Evolutionary conservation across 1,140 invertebrate genomes (phyloP), one percentile per base, ranked within the genome.

Genomic region (Mya arenaria): DNA sequence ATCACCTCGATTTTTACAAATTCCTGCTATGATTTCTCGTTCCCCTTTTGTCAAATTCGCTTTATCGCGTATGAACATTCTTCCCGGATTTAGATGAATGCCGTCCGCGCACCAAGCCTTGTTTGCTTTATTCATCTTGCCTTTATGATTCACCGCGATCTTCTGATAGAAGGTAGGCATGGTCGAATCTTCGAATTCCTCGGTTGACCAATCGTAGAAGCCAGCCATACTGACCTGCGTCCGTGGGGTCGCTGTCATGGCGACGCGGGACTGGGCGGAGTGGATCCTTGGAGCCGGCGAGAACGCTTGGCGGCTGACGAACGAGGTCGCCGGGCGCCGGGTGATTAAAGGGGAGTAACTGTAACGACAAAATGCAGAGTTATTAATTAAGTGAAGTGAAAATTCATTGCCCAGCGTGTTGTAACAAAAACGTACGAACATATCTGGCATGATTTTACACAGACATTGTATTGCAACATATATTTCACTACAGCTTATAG

Each of bases 171-270:
- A 78, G 37, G 82, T 83, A 4, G 89, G 83, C 41, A 89, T 84
- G 8, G 89, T 86, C 28, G 86, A 68, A 71, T 84, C 82, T 0
- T 87, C 85, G 30, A 83, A 85, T 23, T 55, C 74, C 56, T 88
- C 89, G 15, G 86, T 84, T 17, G 89, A 87, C 89, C 88, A 89
- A 72, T 90, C 89, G 78, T 85, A 90, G 83, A 90, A 89, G n/a
- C 84, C 73, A 6, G 89, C 89, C 13, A 87, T 87, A 48, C 87
- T 88, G 28, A 89, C 84, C 68, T 87, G 87, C 44, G 85, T 83
- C 44, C 82, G 71, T 13, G 88, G 80, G 75, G 85, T 87, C 19
- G 75, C 56, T 37, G 74, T 34, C 30, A 75, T 65, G 10, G 72
- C 63, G 13, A 78, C 63, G 4, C 78, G 71, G 13, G 77, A 65